phyloP scores from a whole-genome alignment of 2,888 invertebrate genomes.

The Lamproptera curius region DNA sequence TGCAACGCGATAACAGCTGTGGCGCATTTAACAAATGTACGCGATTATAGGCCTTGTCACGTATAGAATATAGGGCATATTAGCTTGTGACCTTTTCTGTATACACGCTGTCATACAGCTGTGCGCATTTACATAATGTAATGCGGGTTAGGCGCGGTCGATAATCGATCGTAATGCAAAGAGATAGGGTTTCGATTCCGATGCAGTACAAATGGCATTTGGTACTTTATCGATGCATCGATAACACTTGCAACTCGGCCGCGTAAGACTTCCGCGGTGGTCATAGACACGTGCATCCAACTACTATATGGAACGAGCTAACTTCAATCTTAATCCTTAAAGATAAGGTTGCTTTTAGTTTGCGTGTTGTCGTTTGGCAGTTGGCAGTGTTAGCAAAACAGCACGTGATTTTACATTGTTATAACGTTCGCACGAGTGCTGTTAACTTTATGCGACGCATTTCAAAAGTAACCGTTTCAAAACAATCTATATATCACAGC shows the following conservation, averaged over 20 bases:
- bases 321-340: too few relatives aligned
- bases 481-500: constrained; percentile 5
- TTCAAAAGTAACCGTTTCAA: too few relatives aligned
- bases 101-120: constrained; percentile 4
- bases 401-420: constrained; percentile 4
- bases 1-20: constrained; percentile 21
- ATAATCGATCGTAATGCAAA: constrained; percentile 7
- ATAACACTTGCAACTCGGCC: constrained; percentile 6
- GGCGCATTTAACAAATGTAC: constrained; percentile 12
- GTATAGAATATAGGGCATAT: not conserved
- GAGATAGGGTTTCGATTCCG: constrained; percentile 5
- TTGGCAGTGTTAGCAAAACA: not conserved
- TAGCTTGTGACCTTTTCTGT: not conserved
- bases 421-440: not conserved
- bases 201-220: not conserved
- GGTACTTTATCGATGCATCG: constrained; percentile 6
- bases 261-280: constrained; percentile 11
- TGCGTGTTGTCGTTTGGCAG: not conserved
- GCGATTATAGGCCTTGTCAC: not conserved
- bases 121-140: constrained; percentile 18
- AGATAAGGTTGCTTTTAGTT: constrained; percentile 1
- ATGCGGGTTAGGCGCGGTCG: not conserved
- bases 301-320: not conserved
- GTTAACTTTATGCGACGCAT: constrained; percentile 1
- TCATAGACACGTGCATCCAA: constrained; percentile 3